Evolutionary conservation across 2,113 vertebrate genomes (phyloP).

Genomic region (Odontophorus gujanensis): DNA sequence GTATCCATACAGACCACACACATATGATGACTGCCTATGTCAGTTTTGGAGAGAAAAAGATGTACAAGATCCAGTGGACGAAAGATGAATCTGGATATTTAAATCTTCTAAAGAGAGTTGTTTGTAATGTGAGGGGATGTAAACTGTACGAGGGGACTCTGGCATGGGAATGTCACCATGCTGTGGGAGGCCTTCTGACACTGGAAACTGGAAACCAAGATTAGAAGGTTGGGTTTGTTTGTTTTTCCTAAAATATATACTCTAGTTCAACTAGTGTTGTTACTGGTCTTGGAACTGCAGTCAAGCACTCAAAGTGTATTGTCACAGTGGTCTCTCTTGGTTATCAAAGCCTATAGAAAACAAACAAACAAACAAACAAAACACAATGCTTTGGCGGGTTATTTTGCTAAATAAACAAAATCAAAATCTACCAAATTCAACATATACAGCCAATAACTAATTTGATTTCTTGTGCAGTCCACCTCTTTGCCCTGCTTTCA

Average conservation of each 20-base stretch:
- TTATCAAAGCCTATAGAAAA: not conserved
- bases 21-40: conserved; percentile 6
- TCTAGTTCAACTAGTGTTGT: not conserved
- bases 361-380: not conserved
- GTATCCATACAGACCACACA: conserved; percentile 16
- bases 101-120: not conserved
- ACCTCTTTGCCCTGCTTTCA: not conserved
- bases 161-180: not conserved
- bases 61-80: not conserved
- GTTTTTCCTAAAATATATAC: conserved; percentile 55
- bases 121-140: not conserved
- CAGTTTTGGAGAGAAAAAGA: conserved; percentile 23
- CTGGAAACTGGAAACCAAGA: conserved; percentile 63
- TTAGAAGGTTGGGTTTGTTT: conserved; percentile 57
- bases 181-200: conserved; percentile 53
- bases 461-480: not conserved
- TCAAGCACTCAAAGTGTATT: conserved; percentile 27
- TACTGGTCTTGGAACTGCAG: conserved; percentile 15
- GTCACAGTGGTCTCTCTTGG: not conserved
- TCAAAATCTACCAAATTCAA: not conserved
- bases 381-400: not conserved
- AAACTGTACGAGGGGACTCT: not conserved
- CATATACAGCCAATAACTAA: not conserved
- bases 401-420: not conserved
- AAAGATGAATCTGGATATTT: conserved; percentile 36